A percentile compares a stretch with the other conserved stretches of the same genome.
Conservation (phyloP, 2,797 vertebrate species). For the Philypnodon macrostomus region DNA sequence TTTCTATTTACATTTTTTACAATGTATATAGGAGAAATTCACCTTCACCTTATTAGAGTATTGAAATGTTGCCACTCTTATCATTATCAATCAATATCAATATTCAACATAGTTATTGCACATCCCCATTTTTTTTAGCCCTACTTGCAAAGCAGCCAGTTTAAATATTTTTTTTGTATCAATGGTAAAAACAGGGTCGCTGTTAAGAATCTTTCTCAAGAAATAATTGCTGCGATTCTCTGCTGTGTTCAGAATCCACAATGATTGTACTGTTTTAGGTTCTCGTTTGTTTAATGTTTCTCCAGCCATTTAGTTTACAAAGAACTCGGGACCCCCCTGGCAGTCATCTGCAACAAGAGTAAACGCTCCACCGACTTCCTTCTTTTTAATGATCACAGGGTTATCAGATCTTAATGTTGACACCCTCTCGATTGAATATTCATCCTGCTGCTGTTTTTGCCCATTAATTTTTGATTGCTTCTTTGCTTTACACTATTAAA, state of each 20-base stretch:
- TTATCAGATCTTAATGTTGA: constrained; percentile 83
- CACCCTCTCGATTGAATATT: constrained; percentile 79
- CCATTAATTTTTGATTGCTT: constrained; percentile 80
- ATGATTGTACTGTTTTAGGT: constrained; percentile 70
- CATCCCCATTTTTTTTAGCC: no score
- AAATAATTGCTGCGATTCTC: constrained; percentile 56
- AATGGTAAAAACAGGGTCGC: constrained; percentile 37
- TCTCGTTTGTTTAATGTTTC: constrained; percentile 77
- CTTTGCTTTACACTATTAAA: constrained; percentile 78
- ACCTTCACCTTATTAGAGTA: no score
- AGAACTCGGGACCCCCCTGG: constrained; percentile 75
- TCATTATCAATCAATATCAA: no score
- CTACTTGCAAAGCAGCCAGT: constrained; percentile 22
- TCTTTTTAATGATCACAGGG: constrained; percentile 82
- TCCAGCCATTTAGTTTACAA: constrained; percentile 81
- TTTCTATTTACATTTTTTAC: no score
- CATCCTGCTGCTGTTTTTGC: constrained; percentile 79
- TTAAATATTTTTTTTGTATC: constrained; percentile 29
- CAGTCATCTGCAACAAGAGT: constrained; percentile 74
- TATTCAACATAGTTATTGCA: no score
- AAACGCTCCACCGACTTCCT: constrained; percentile 76
- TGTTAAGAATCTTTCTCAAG: constrained; percentile 41
- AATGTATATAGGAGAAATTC: no score
- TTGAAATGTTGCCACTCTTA: no score
- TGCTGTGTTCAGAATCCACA: constrained; percentile 66